Evolutionary conservation across 2,888 invertebrate genomes (phyloP).

Genomic region (Erebia epiphron): DNA sequence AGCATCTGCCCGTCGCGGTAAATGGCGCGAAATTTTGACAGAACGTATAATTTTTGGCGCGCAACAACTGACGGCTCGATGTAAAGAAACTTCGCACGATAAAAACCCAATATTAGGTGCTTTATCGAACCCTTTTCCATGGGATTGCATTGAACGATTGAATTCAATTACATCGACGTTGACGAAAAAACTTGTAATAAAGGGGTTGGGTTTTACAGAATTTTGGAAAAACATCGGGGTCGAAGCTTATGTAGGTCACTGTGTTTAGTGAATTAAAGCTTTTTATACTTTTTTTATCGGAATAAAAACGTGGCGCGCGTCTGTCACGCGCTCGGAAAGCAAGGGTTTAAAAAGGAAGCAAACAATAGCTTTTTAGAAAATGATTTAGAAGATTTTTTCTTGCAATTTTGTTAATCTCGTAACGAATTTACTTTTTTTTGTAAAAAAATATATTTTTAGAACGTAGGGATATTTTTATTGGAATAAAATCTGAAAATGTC

Average conservation of each 20-base stretch:
- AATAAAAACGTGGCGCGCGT: constrained; percentile 68
- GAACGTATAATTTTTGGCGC: constrained; percentile 74
- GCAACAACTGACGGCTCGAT: constrained; percentile 64
- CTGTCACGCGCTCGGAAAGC: constrained; percentile 67
- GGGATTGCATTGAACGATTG: constrained; percentile 60
- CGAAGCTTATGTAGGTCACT: constrained; percentile 75
- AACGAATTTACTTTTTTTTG: constrained; percentile 67
- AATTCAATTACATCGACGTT: constrained; percentile 69
- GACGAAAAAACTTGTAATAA: constrained; percentile 62
- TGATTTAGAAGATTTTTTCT: constrained; percentile 73
- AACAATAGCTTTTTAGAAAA: constrained; percentile 75
- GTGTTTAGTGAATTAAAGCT: constrained; percentile 68
- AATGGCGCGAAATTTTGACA: constrained; percentile 83
- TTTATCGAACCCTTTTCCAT: constrained; percentile 79
- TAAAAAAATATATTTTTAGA: constrained; percentile 53
- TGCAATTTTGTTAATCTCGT: constrained; percentile 49
- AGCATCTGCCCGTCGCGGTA: constrained; percentile 73
- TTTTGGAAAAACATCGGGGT: constrained; percentile 68
- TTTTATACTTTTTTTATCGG: constrained; percentile 48
- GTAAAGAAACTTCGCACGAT: constrained; percentile 46
- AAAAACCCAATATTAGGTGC: constrained; percentile 69
- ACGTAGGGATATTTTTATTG: constrained; percentile 42
- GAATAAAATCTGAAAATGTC: constrained; percentile 57
- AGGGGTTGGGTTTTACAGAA: constrained; percentile 69
- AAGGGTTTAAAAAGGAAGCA: constrained; percentile 70